Evolutionary conservation across 2,113 vertebrate species (phyloP).

Genomic region (Pavo muticus): DNA sequence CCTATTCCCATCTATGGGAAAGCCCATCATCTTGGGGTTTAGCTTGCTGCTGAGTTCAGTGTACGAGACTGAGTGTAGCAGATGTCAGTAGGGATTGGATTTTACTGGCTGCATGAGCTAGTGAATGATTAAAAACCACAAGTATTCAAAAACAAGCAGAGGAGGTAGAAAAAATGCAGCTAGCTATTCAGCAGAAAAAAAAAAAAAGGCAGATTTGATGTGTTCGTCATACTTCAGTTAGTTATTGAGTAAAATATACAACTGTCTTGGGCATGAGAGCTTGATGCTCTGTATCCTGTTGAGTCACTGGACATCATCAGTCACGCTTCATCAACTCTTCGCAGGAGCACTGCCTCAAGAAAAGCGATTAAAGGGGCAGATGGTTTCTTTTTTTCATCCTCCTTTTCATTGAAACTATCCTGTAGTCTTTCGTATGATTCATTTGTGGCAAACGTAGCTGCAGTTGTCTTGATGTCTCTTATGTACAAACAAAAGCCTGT

Average conservation of each 20-base stretch:
- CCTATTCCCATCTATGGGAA: neutral
- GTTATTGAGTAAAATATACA: neutral
- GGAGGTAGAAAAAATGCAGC: neutral
- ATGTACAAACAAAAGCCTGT: neutral
- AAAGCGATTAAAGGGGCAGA: accelerated
- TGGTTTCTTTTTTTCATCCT: neutral
- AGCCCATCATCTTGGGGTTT: neutral
- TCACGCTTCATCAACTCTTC: neutral
- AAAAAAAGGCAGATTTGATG: neutral
- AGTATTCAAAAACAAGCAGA: neutral
- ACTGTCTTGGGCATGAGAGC: no score
- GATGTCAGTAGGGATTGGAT: neutral
- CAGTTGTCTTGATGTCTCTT: neutral
- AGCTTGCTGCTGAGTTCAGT: neutral
- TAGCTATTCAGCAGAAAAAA: neutral
- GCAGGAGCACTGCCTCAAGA: neutral
- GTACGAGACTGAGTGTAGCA: neutral
- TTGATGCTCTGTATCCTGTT: neutral
- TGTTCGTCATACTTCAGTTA: neutral
- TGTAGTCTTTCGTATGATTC: neutral
- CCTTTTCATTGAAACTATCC: neutral
- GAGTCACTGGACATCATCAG: neutral
- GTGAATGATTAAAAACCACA: neutral
- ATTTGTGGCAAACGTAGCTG: neutral
- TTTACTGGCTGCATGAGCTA: neutral